Evolutionary conservation across 2,888 invertebrate species (phyloP), one percentile per base, ranked within the genome.

Genomic region (Tuta absoluta): DNA sequence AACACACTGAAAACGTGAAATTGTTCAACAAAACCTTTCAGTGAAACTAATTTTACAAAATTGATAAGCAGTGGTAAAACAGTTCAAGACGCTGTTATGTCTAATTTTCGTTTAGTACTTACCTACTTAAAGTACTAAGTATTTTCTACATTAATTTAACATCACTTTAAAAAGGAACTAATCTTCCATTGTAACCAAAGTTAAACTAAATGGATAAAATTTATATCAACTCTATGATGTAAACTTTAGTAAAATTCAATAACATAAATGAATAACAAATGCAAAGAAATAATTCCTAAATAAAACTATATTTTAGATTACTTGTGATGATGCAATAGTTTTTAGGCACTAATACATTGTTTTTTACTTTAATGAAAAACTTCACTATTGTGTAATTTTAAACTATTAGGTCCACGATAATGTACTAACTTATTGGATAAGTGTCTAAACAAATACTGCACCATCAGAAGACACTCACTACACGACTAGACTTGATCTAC

Each of bases 1-100:
- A 38, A 58, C 58, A 58, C 58, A 38, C 58, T 58, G 21, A 38
- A 58, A 58, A 58, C 58, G 38, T 58, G 58, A 38, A n/a, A 38
- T 12, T 58, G 17, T 38, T 21, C 38, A 57, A 14, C 57, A n/a
- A n/a, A n/a, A 33, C 57, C 5, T 28, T 28, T 10, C 17, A 58
- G 58, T 38, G 58, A 58, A 24, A 33, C 19, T 33, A n/a, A 28
- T 49, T n/a, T 41, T 60, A 60, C 11, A 41, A 45, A 59, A 41
- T 23, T 33, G 14, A 23, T 23, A 53, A 49, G 49, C 49, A 49
- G 49, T 21, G 49, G 14, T 23, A 14, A 53, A 23, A 53, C 21
- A 53, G 1, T 53, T 3, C 14, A 53, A 23, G 51, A 24, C 24
- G 51, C 51, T 53, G 21, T 53, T 23, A 33, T 33, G 33, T 33